These are phyloP conservation scores for Eleutherodactylus coqui DNA, from an alignment of 2,797 vertebrate genomes.

Conservation along the genomic window DNA sequence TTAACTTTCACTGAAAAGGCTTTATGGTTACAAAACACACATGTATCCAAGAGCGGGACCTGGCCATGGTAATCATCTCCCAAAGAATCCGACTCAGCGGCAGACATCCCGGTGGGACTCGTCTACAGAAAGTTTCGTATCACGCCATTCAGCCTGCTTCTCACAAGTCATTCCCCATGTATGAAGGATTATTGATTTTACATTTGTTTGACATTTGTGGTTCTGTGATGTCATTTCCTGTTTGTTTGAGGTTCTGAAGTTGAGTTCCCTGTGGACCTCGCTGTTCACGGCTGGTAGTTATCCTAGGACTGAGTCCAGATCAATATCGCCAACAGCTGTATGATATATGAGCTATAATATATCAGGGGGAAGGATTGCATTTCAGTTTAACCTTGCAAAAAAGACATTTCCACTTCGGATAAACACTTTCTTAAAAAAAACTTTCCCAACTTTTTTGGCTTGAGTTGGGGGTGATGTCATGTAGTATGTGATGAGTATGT, in stretches of 20 bases:
- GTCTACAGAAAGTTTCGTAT: slow-evolving; percentile 12
- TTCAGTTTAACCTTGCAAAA: neutral
- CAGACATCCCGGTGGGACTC: slow-evolving; percentile 13
- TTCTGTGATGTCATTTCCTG: slow-evolving; percentile 48
- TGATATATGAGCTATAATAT: slow-evolving; percentile 12
- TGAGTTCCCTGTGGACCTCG: neutral
- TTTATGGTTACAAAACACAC: slow-evolving; percentile 47
- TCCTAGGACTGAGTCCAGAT: neutral
- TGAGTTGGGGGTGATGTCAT: neutral
- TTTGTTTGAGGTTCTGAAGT: slow-evolving; percentile 2
- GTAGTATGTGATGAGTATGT: neutral
- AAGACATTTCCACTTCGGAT: neutral
- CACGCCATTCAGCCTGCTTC: slow-evolving; percentile 8
- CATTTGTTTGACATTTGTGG: slow-evolving; percentile 51
- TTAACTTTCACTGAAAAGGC: slow-evolving; percentile 56
- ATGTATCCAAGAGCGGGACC: slow-evolving; percentile 29
- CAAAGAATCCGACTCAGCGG: slow-evolving; percentile 11
- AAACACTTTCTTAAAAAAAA: neutral
- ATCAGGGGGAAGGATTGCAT: neutral
- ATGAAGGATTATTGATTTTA: slow-evolving; percentile 50
- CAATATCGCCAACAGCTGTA: slow-evolving; percentile 8
- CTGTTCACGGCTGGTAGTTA: slow-evolving; percentile 1
- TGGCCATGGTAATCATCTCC: slow-evolving; percentile 45
- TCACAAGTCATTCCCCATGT: slow-evolving; percentile 6
- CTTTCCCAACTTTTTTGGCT: neutral